Evolutionary conservation across 2,113 vertebrate species (phyloP).

Genomic region (Collichthys lucidus): DNA sequence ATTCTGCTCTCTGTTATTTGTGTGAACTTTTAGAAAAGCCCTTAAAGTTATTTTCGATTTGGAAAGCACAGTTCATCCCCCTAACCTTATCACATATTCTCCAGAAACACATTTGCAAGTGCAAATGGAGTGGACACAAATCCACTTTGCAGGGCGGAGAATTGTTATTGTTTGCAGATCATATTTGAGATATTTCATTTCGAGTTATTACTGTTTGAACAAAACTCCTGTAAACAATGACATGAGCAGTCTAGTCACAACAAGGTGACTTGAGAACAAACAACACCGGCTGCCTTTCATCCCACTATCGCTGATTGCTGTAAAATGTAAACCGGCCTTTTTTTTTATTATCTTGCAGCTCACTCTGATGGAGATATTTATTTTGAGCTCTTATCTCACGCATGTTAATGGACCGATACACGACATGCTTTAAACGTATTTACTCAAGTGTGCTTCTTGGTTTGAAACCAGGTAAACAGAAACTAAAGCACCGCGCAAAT

Average conservation of each 20-base stretch:
- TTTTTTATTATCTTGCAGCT: not conserved
- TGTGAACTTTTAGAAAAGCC: not conserved
- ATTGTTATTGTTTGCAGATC: not conserved
- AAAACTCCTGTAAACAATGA: not conserved
- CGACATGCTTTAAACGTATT: not conserved
- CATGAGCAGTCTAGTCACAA: not conserved
- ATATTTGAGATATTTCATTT: not conserved
- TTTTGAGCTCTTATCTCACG: not conserved
- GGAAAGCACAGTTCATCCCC: not conserved
- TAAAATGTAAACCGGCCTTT: not conserved
- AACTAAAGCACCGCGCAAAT: not conserved
- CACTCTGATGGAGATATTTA: slow-evolving; percentile 1
- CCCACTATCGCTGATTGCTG: not conserved
- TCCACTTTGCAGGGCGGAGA: not conserved
- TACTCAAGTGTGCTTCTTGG: not conserved
- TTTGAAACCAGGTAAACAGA: not conserved
- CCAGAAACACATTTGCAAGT: not conserved
- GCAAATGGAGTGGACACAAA: not conserved
- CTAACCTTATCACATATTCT: not conserved
- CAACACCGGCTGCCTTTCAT: not conserved
- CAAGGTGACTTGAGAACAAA: slow-evolving; percentile 9
- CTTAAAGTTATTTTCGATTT: too few relatives aligned
- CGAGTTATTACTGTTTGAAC: not conserved
- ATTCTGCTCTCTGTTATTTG: not conserved
- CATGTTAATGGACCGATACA: not conserved